Conservation (phyloP, 2,113 vertebrate species). For the Mastomys natalensis region DNA sequence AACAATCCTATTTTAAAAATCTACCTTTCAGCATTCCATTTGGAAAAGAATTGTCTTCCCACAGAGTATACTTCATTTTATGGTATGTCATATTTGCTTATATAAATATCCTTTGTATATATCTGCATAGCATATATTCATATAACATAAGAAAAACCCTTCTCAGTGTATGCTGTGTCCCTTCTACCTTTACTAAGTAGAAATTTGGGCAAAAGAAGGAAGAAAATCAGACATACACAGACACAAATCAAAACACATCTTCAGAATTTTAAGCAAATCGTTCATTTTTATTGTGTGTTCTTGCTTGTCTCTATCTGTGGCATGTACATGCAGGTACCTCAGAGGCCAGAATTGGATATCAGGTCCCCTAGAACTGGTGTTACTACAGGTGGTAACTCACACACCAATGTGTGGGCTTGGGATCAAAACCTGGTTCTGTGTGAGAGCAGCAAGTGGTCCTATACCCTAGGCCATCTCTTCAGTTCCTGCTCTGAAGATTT, state of each 20-base stretch:
- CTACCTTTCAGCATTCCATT: conserved; percentile 30
- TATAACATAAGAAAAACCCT: not conserved
- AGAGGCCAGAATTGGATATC: not conserved
- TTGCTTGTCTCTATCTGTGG: not conserved
- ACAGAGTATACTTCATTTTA: conserved; percentile 57
- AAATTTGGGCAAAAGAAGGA: not conserved
- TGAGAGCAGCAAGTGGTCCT: not conserved
- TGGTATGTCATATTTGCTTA: conserved; percentile 22
- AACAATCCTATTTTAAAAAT: conserved; percentile 52
- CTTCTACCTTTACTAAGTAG: not conserved
- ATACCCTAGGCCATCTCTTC: not conserved
- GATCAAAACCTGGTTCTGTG: not conserved
- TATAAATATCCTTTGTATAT: not conserved
- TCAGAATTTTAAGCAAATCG: not conserved
- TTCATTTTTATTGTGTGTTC: not conserved
- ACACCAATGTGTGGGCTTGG: not conserved
- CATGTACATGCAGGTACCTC: no score
- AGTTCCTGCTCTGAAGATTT: not conserved
- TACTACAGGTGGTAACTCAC: no score
- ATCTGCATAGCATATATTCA: not conserved
- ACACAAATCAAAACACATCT: not conserved
- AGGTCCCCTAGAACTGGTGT: not conserved
- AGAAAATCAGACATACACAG: conserved; percentile 24
- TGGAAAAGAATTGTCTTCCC: conserved; percentile 46
- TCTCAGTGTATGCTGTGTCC: not conserved